Conservation (phyloP, 2,888 invertebrate species). For the Dromius quadrimaculatus region DNA sequence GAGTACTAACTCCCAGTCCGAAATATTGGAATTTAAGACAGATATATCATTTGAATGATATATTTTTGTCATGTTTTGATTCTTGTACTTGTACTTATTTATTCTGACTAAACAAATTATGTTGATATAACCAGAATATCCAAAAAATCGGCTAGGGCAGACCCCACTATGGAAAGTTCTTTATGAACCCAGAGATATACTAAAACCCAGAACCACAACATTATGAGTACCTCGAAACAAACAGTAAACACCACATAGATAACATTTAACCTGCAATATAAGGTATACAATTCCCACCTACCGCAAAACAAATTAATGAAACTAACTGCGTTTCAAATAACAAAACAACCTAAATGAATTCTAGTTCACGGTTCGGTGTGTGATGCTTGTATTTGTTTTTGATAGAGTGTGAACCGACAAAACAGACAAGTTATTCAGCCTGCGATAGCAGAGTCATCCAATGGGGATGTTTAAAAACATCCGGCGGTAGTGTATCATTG, state of each 20-base stretch:
- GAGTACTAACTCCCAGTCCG: no score
- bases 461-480: slow-evolving; percentile 32
- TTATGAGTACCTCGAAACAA: slow-evolving; percentile 12
- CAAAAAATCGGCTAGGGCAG: no score
- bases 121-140: no score
- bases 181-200: no score
- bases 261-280: slow-evolving; percentile 17
- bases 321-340: slow-evolving; percentile 40
- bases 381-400: slow-evolving; percentile 37
- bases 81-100: no score
- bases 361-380: slow-evolving; percentile 38
- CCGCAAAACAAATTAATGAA: slow-evolving; percentile 41
- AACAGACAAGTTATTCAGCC: slow-evolving; percentile 25
- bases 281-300: slow-evolving; percentile 9
- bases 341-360: slow-evolving; percentile 38
- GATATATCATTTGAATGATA: no score
- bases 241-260: slow-evolving; percentile 20
- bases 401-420: slow-evolving; percentile 36
- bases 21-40: no score
- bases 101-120: no score
- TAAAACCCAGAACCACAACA: no score
- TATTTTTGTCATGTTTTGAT: slow-evolving; percentile 1
- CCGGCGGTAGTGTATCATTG: slow-evolving; percentile 27
- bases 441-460: slow-evolving; percentile 10
- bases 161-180: no score